Evolutionary conservation across 2,797 vertebrate genomes (phyloP), one percentile per base, ranked within the genome.

Genomic region (Cyprinella venusta): DNA sequence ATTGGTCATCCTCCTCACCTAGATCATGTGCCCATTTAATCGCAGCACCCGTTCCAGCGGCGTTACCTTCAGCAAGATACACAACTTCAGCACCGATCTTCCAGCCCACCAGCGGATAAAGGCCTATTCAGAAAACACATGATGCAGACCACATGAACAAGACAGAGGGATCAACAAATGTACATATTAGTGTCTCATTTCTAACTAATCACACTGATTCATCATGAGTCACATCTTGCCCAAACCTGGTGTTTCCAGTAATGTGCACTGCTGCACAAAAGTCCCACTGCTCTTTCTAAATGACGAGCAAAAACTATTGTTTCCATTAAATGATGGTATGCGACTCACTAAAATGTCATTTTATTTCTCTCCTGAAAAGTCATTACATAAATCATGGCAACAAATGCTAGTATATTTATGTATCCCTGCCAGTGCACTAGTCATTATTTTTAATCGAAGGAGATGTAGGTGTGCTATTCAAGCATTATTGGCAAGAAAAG

Each of bases 51-150:
- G 97, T 95, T 71, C 97, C 96, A 0, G 97, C 96, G 50, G 97
- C 92, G 52, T 96, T 97, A 79, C 97, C 95, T 94, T 99, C 98
- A 7, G 96, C 96, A 85, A 99, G 89, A 88, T 95, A 99, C 52
- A 96, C 95, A 87, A 99, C 85, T 88, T 99, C 97, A 48, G 95
- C 85, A 12, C 96, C 97, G 48, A 99, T 97, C 92, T 98, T 99
- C 97, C 98, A 99, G 2, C 97, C 98, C 75, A 99, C 95, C 87
- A 99, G 38, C 15, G 98, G 98, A 90, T 99, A 99, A 77, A 99
- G 94, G 69, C 95, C 98, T 99, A 45, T 26, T 86, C 67, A 80
- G 40, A 80, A 10, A 74, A 42, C 61, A 26, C 56, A 26, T 16
- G 16, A 61, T 61, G 30, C 5, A 54, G 33, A 48, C 18, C 65